Evolutionary conservation across 2,113 vertebrate species (phyloP), one percentile per base, ranked within the genome.

Genomic region (Scophthalmus maximus): DNA sequence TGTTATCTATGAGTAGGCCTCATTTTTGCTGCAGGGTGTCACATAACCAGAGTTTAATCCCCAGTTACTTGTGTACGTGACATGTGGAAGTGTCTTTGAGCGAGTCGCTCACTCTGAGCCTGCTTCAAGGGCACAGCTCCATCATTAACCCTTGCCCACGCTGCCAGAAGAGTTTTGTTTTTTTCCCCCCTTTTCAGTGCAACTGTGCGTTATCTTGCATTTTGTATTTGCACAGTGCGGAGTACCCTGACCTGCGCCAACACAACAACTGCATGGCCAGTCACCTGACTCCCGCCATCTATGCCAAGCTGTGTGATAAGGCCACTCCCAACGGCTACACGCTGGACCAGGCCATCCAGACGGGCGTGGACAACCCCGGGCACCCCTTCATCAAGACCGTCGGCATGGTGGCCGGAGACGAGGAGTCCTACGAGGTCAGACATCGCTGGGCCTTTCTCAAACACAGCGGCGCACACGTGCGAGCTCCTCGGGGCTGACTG

Each of bases 191-290:
- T 8, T 32, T 8, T 40, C 26, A 51, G 1, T 47, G 7, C 11
- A n/a, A 20, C 17, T 18, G 8, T 18, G 10, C 17, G 3, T 53
- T 67, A 76, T 84, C 60, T 71, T 32, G 14, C 18, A 0, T 74
- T n/a, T 52, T 80, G 3, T 76, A 6, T 82, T 51, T 79, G 68
- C 62, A 1, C 90, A 99, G 98, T 11, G 95, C 98, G 1, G 98
- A 99, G 89, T 99, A 96, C 79, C 98, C 98, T 0, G 97, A 99
- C 87, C 94, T 99, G 82, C 94, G 97, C 81, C 97, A 97, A 88
- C 98, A 99, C 91, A 99, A 99, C 93, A 99, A 99, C 92, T 99
- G 97, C 93, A 98, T 99, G 97, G 96, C 98, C 79, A 96, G 93
- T 87, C 92, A 89, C 92, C 92, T 99, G 90, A 97, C 96, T 0